phyloP scores from a whole-genome alignment of 2,113 vertebrate species.

The Clinocottus analis region DNA sequence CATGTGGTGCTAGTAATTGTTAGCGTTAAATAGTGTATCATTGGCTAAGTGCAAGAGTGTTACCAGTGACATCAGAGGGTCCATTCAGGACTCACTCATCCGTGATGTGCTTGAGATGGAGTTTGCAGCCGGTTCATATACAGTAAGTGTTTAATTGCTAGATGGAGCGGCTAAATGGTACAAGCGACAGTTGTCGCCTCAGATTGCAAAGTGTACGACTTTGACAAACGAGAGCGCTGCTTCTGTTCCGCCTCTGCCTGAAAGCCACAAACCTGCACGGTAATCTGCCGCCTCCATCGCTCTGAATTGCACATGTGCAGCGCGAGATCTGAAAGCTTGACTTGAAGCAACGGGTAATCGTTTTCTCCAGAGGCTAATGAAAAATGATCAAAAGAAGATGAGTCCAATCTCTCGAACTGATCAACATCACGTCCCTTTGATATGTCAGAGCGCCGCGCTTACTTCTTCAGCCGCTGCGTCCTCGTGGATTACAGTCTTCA shows the following conservation, averaged over 20 bases:
- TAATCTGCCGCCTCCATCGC: neutral
- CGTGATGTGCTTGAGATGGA: neutral
- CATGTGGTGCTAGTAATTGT: neutral
- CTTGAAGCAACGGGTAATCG: neutral
- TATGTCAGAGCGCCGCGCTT: conserved; percentile 26
- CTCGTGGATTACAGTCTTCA: conserved; percentile 49
- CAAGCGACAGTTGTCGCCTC: neutral
- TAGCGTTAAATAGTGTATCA: neutral
- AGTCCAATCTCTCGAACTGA: neutral
- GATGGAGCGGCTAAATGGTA: neutral
- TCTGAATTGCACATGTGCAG: neutral
- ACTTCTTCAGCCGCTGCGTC: conserved; percentile 20
- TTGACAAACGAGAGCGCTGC: neutral
- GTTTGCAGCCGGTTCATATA: neutral
- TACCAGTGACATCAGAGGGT: neutral
- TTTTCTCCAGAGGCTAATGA: neutral
- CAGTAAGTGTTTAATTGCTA: neutral
- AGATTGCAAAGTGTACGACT: neutral
- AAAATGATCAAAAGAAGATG: neutral
- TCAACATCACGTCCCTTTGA: conserved; percentile 35
- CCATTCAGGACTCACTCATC: neutral
- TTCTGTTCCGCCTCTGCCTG: neutral
- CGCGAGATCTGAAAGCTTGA: neutral
- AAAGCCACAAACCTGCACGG: neutral
- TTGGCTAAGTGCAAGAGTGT: neutral